Evolutionary conservation across 2,888 invertebrate genomes (phyloP).

Genomic region (Palloptera scutellata): DNA sequence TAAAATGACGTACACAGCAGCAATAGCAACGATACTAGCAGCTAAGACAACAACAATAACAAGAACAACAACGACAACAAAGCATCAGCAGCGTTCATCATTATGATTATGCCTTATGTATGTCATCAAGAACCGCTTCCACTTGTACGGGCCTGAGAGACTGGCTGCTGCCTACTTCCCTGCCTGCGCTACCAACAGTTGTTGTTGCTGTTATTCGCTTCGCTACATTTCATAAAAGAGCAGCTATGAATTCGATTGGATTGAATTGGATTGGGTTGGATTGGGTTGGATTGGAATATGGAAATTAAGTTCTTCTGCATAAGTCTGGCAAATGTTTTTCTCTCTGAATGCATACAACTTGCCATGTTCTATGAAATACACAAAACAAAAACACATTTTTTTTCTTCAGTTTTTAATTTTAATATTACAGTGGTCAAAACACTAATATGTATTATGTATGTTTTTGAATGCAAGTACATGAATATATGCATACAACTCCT

Average conservation of each 20-base stretch:
- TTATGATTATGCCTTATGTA: slow-evolving; percentile 29
- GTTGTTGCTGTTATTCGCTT: no score
- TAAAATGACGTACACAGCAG: slow-evolving; percentile 2
- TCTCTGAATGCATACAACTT: not conserved
- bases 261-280: no score
- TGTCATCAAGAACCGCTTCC: slow-evolving; percentile 30
- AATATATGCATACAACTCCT: not conserved
- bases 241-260: not conserved
- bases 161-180: not conserved
- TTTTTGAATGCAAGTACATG: not conserved
- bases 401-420: not conserved
- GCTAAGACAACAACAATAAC: slow-evolving; percentile 2
- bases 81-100: slow-evolving; percentile 11
- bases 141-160: not conserved
- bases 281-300: slow-evolving; percentile 7
- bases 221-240: not conserved
- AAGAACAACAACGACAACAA: not conserved
- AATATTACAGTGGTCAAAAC: not conserved
- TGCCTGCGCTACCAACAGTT: no score
- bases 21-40: slow-evolving; percentile 16
- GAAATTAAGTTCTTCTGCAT: slow-evolving; percentile 11
- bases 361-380: not conserved
- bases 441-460: no score
- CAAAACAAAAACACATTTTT: not conserved
- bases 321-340: not conserved